phyloP scores from a whole-genome alignment of 2,797 vertebrate species.

The Hippopotamyrus pictus region DNA sequence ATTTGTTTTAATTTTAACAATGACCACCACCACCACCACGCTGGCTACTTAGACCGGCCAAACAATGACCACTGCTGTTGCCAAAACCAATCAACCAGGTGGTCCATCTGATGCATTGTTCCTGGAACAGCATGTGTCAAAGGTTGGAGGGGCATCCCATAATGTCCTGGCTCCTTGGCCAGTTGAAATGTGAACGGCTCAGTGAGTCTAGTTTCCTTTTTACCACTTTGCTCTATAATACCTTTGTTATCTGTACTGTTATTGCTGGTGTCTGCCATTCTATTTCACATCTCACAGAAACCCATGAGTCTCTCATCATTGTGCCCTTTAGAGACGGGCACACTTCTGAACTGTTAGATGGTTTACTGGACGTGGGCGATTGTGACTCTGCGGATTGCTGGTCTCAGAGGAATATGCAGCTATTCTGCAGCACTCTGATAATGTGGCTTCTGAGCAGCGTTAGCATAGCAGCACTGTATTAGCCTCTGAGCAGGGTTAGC shows the following conservation, averaged over 20 bases:
- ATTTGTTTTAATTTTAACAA: constrained; percentile 4
- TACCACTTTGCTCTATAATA: background rate
- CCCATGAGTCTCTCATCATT: background rate
- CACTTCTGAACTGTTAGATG: background rate
- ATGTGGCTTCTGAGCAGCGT: background rate
- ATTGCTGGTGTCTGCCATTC: background rate
- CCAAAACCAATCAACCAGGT: background rate
- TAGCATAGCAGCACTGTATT: background rate
- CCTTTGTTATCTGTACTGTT: background rate
- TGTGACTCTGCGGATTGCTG: background rate
- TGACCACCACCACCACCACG: background rate
- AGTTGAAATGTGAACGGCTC: background rate
- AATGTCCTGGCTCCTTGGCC: background rate
- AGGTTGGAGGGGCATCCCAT: background rate
- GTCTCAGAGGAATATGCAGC: background rate
- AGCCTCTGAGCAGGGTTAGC: background rate
- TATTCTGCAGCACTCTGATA: background rate
- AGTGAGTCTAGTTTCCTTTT: background rate
- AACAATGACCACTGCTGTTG: background rate
- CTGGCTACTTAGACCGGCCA: constrained; percentile 23
- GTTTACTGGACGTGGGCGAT: background rate
- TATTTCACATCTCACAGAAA: background rate
- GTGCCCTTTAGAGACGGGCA: background rate
- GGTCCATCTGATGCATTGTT: background rate
- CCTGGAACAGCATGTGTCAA: constrained; percentile 20